phyloP scores from a whole-genome alignment of 2,888 invertebrate species.

The Sinopyrophorus schimmeli region DNA sequence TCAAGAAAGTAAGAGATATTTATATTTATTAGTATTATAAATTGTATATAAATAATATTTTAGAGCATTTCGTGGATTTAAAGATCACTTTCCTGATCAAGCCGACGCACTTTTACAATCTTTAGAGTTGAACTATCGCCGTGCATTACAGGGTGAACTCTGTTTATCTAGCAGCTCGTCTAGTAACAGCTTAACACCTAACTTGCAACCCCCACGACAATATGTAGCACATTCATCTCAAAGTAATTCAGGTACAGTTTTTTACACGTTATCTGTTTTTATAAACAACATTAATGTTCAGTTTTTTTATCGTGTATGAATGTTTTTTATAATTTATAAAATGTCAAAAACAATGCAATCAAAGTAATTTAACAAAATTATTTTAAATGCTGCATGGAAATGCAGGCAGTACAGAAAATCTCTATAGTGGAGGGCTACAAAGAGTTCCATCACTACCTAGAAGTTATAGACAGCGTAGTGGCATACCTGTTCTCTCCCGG shows the following conservation, averaged over 20 bases:
- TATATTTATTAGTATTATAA: not conserved
- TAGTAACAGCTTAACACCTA: conserved; percentile 57
- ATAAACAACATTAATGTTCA: no score
- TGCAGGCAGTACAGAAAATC: conserved; percentile 65
- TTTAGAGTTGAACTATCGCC: conserved; percentile 77
- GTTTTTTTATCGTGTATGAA: no score
- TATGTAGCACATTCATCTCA: conserved; percentile 49
- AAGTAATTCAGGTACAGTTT: conserved; percentile 54
- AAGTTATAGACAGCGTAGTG: conserved; percentile 63
- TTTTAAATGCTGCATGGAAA: conserved; percentile 37
- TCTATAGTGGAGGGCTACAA: conserved; percentile 57
- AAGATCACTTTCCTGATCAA: conserved; percentile 86
- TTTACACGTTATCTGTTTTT: not conserved
- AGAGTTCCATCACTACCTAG: conserved; percentile 64
- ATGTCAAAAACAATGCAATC: not conserved
- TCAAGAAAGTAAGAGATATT: conserved; percentile 70
- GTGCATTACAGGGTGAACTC: conserved; percentile 62
- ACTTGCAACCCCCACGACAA: conserved; percentile 52
- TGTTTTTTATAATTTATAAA: no score
- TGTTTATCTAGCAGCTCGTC: conserved; percentile 62
- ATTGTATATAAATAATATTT: conserved; percentile 9
- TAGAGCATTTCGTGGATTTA: conserved; percentile 90
- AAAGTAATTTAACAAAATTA: conserved; percentile 13
- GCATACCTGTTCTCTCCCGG: conserved; percentile 61
- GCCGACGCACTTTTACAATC: conserved; percentile 83